Base-by-base conservation (phyloP, 1,140 invertebrate species). In the Rhizoglyphus robini region DNA sequence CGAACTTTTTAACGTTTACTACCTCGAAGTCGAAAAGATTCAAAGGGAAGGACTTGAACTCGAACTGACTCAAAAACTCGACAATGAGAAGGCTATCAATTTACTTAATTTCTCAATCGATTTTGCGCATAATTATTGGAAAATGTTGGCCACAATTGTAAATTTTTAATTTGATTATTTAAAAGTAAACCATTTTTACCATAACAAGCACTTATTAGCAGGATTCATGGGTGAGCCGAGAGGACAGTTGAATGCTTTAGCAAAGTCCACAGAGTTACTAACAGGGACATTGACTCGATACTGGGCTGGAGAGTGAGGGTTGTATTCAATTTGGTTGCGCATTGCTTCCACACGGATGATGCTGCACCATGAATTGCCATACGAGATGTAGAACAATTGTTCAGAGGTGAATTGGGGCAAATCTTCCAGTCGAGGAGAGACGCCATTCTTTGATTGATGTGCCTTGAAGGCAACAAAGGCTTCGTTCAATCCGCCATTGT, bases 231-330 rank as follows among this genome's bases (percentile, higher is more conserved):
- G 73, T 5, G 75, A 74, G 20, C 75, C 77, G 8, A 70, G 58
- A 4, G 76, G 74, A 72, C 82, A 83, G 30, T 77, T 73, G 73
- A 79, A 83, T 32, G 77, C 76, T 47, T 74, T 65, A 0, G 81
- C 75, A 74, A 83, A 83, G 25, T 79, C 79, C 23, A 72, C 65
- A 18, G 79, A 81, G 71, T 84, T 84, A 32, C 81, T 81, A 15
- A 82, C 74, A 18, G 82, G 81, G 3, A 81, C 81, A 70, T 80
- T 81, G 4, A 82, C 79, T 66, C 80, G 38, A 64, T 32, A 71
- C 48, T 61, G 59, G 11, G 62, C 66, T 13, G 72, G 72, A 59
- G 59, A 64, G 38, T 73, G 72, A 13, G 68, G 63, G 63, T 73
- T 70, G 54, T 68, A 67, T 4, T 71, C 46, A n/a, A 73, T 65